Conservation (phyloP, 2,888 invertebrate genomes). For the Andrena flavipes region DNA sequence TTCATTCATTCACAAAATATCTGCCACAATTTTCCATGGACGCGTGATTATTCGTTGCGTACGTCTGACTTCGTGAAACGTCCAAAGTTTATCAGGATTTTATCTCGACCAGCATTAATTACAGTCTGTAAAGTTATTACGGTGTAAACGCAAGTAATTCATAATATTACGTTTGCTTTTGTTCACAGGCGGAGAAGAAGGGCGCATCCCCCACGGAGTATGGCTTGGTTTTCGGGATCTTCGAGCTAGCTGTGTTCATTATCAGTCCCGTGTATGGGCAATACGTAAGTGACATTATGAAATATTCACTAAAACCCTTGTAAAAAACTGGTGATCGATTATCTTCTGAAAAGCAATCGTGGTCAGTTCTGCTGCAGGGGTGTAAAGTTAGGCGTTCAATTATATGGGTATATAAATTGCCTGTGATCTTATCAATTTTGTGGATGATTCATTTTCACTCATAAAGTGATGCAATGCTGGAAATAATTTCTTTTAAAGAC, state of each 20-base stretch:
- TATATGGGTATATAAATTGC: too few species aligned
- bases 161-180: conserved; percentile 71
- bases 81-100: conserved; percentile 74
- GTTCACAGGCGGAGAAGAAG: conserved; percentile 91
- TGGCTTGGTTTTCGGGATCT: conserved; percentile 94
- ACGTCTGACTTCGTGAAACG: conserved; percentile 48
- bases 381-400: too few species aligned
- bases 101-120: conserved; percentile 65
- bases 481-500: too few species aligned
- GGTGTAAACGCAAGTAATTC: conserved; percentile 1
- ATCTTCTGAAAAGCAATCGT: neutral
- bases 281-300: conserved; percentile 85
- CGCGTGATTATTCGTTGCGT: conserved; percentile 58
- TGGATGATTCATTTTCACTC: too few species aligned
- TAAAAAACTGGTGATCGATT: neutral
- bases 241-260: conserved; percentile 93
- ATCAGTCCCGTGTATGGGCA: conserved; percentile 94
- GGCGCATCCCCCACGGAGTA: conserved; percentile 93
- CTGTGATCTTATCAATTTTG: too few species aligned
- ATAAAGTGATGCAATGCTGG: too few species aligned
- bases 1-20: conserved; percentile 13
- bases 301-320: neutral
- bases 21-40: conserved; percentile 27
- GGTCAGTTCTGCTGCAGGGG: too few species aligned
- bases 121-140: conserved; percentile 36